Evolutionary conservation across 2,797 vertebrate species (phyloP).

Genomic region (Muscicapa striata): DNA sequence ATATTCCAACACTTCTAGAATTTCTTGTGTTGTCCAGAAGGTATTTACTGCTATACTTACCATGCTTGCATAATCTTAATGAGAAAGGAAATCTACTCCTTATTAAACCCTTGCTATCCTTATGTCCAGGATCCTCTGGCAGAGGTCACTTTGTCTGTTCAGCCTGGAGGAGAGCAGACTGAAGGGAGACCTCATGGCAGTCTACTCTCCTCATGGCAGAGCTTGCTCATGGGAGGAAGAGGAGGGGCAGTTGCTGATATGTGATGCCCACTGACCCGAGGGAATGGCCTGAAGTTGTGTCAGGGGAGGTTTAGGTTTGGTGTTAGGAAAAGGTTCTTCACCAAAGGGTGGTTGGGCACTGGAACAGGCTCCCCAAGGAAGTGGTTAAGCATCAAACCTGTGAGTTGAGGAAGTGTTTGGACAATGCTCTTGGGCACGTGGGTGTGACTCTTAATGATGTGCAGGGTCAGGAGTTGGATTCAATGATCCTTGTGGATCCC

Average conservation of each 20-base stretch:
- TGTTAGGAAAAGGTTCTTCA: background rate
- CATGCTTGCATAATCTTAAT: background rate
- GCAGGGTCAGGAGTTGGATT: background rate
- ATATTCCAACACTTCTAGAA: background rate
- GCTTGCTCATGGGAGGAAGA: background rate
- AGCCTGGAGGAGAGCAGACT: background rate
- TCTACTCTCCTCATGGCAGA: background rate
- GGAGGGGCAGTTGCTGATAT: background rate
- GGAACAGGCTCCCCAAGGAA: background rate
- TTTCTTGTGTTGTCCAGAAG: background rate
- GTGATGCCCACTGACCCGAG: rapidly evolving
- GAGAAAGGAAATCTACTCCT: background rate
- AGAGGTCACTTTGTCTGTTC: background rate
- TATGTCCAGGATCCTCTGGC: background rate
- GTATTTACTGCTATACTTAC: background rate
- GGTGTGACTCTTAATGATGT: background rate
- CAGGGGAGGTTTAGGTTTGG: background rate
- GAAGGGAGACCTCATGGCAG: background rate
- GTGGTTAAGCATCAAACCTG: background rate
- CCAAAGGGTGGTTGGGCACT: background rate
- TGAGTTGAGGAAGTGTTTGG: background rate
- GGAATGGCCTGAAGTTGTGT: background rate
- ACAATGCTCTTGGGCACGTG: background rate
- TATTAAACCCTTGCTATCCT: background rate
- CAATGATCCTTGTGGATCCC: background rate